Conservation (phyloP, 2,113 vertebrate species). For the Halcyon senegalensis region DNA sequence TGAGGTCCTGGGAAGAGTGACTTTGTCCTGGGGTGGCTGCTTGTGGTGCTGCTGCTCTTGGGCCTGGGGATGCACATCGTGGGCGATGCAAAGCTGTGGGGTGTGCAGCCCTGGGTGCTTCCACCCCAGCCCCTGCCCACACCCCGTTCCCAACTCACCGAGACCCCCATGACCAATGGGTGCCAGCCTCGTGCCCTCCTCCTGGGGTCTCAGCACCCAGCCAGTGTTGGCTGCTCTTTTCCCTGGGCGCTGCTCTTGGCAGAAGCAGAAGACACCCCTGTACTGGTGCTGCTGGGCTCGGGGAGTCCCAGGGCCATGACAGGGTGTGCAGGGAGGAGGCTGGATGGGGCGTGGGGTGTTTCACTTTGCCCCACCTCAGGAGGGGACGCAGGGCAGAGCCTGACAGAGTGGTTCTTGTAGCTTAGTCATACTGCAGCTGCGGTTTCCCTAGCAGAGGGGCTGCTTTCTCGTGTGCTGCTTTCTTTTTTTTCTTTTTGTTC, state of each 20-base stretch:
- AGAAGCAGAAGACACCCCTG: background rate
- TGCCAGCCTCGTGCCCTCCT: background rate
- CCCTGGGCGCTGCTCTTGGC: rapidly evolving
- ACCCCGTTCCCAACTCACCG: rapidly evolving
- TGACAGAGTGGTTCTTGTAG: background rate
- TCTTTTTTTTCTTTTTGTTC: background rate
- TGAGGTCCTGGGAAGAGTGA: rapidly evolving
- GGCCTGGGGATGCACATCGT: rapidly evolving
- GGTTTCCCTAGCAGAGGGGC: background rate
- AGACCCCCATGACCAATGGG: too few species aligned
- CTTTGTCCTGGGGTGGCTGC: rapidly evolving
- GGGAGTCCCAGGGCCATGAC: background rate
- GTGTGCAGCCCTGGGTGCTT: background rate
- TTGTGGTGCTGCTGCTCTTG: rapidly evolving
- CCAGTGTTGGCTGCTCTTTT: rapidly evolving
- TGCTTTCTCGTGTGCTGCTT: background rate
- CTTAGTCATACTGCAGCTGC: background rate
- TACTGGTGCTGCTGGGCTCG: background rate
- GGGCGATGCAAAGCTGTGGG: rapidly evolving
- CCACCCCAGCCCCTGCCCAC: background rate
- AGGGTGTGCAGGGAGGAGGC: background rate
- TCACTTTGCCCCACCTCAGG: background rate
- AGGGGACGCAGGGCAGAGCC: background rate
- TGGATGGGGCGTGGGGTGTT: background rate
- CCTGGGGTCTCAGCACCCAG: background rate